Evolutionary conservation across 2,888 invertebrate genomes (phyloP), one percentile per base, ranked within the genome.

Genomic region (Himalopsyche japonica): DNA sequence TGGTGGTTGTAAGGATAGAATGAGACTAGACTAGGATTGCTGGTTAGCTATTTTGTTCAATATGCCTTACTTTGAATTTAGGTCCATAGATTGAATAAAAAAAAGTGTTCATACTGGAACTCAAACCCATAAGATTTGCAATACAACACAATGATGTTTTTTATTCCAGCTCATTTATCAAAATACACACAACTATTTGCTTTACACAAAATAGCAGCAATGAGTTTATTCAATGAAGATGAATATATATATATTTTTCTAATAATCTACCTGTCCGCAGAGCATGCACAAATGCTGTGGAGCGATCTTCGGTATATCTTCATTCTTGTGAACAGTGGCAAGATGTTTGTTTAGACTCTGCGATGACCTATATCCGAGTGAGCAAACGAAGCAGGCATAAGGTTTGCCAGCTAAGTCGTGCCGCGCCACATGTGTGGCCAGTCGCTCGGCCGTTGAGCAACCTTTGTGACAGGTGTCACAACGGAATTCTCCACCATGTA

Each of bases 351-450:
- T 85, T 0, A 87, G 83, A 30, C 84, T 85, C 80, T 87, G 86
- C 49, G 85, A 79, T 0, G 86, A 81, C 32, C 78, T 57, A 82
- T 86, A 87, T 3, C 87, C 87, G 20, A 87, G 82, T n/a, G 82
- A 83, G 79, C 87, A 87, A 7, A 87, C 85, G 78, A 86, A 86
- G 80, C 87, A 87, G 27, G 86, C 85, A 80, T 87, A 86, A 0
- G 87, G 86, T 78, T 87, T 87, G 64, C 87, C 87, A n/a, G 84
- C 85, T 12, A 87, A 79, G 30, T 87, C 87, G 57, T 87, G 87
- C n/a, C 82, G 82, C 12, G 83, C 83, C 15, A 84, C 82, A 57
- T 87, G 87, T n/a, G 82, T 57, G 3, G 83, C 86, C 64, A 87
- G 80, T 6, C 82, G 34, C 34, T 85, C 84, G 3, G 87, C 85